Base-by-base conservation (phyloP, 2,113 vertebrate genomes). In the Felis chaus region DNA sequence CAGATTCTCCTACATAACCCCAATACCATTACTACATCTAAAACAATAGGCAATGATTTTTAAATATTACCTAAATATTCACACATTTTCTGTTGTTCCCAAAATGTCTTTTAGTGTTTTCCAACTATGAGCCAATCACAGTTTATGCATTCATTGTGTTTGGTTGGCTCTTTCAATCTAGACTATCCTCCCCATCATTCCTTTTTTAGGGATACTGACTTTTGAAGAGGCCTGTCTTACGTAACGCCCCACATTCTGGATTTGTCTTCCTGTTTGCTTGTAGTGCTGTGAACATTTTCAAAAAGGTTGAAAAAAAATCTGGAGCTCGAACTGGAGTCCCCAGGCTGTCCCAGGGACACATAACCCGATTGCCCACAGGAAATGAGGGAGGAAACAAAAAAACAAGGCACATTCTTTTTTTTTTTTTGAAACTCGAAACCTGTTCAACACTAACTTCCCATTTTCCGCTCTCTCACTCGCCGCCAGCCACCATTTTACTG, bases 81-180 rank as follows among this genome's bases (percentile, higher is more conserved):
- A 74, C 16, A 78, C 21, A 53, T 81, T 74, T 94, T 92, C 45
- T 78, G 16, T 81, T 88, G 41, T 82, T 66, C 41, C 7, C 23
- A 12, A 73, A 66, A 90, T 94, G 61, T 82, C 79, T 78, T 91
- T 91, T 85, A 87, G 78, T 84, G 33, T 61, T 41, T 41, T 31
- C n/a, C 79, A 82, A 16, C 13, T 23, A 53, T 55, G 25, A 97
- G 76, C 13, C 66, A 78, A 66, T 93, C 21, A 82, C n/a, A 86
- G 65, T 53, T 61, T 50, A n/a, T 16, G 9, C 0, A 0, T 88
- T 8, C 61, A 15, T 92, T 89, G 71, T 85, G 84, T 93, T 82
- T 78, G 61, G 14, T 84, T 85, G 36, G 95, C 36, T 81, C 55
- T 88, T 92, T 63, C 83, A 82, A 93, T 93, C 79, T 93, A 74